phyloP scores from a whole-genome alignment of 2,888 invertebrate species.

The Hirudinaria manillensis region DNA sequence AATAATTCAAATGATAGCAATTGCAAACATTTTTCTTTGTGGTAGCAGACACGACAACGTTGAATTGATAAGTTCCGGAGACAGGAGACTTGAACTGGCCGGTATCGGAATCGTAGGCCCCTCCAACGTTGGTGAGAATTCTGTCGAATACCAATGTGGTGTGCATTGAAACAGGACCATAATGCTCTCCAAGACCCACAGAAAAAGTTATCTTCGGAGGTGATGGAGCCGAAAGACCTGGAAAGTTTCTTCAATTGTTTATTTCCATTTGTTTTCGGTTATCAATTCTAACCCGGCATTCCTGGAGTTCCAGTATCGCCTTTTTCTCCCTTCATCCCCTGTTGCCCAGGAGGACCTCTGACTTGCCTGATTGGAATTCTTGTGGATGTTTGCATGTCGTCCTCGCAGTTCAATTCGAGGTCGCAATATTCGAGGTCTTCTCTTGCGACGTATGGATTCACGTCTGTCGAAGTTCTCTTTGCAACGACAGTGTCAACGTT shows the following conservation, averaged over 20 bases:
- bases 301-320: slow-evolving; percentile 45
- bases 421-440: slow-evolving; percentile 22
- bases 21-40: slow-evolving; percentile 1
- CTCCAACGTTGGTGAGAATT: slow-evolving; percentile 20
- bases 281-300: slow-evolving; percentile 40
- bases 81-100: slow-evolving; percentile 25
- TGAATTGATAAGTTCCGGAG: slow-evolving; percentile 23
- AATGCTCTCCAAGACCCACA: slow-evolving; percentile 14
- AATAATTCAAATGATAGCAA: neutral
- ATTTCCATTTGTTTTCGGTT: neutral
- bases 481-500: neutral
- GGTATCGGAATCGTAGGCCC: neutral
- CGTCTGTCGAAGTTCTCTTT: neutral
- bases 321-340: slow-evolving; percentile 44
- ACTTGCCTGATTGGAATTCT: slow-evolving; percentile 46
- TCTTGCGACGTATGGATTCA: neutral
- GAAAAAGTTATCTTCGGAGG: slow-evolving; percentile 18
- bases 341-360: slow-evolving; percentile 44
- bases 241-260: neutral
- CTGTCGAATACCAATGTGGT: slow-evolving; percentile 22
- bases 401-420: slow-evolving; percentile 33
- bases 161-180: neutral
- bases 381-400: slow-evolving; percentile 40
- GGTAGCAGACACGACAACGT: slow-evolving; percentile 26
- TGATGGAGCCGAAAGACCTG: slow-evolving; percentile 22